These are phyloP conservation scores for Trilocha varians DNA, from an alignment of 2,888 invertebrate species.

Conservation along the genomic window DNA sequence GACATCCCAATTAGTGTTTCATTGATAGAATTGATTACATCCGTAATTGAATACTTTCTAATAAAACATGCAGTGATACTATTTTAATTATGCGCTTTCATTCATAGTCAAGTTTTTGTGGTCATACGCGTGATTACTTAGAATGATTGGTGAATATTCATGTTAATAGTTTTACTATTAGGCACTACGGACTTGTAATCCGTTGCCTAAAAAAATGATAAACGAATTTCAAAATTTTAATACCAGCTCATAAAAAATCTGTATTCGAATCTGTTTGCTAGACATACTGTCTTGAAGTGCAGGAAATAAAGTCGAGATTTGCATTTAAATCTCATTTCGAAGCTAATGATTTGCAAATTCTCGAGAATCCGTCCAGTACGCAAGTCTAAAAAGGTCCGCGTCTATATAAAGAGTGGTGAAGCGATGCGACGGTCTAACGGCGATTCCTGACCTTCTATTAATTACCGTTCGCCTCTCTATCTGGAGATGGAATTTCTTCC, in stretches of 20 bases:
- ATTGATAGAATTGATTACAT: conserved; percentile 5
- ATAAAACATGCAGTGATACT: conserved; percentile 3
- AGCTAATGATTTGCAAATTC: no score
- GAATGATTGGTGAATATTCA: conserved; percentile 25
- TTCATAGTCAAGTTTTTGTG: conserved; percentile 11
- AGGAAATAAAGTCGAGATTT: no score
- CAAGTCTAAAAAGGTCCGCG: conserved; percentile 27
- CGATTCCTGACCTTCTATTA: conserved; percentile 56
- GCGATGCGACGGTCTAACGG: conserved; percentile 43
- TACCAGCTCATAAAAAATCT: no score
- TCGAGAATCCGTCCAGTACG: conserved; percentile 6
- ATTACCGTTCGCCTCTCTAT: conserved; percentile 58
- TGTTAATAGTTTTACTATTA: no score
- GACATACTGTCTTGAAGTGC: no score
- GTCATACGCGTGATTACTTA: neutral
- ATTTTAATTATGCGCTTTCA: conserved; percentile 7
- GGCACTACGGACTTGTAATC: no score
- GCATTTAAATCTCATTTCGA: no score
- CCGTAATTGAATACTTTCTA: conserved; percentile 6
- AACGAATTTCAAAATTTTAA: no score
- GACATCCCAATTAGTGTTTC: neutral
- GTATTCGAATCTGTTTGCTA: no score
- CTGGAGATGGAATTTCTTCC: conserved; percentile 34
- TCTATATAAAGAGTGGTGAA: conserved; percentile 51
- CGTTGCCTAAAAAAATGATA: no score